These are phyloP conservation scores for Nysson spinosus DNA, from an alignment of 2,888 invertebrate species.

Conservation along the genomic window DNA sequence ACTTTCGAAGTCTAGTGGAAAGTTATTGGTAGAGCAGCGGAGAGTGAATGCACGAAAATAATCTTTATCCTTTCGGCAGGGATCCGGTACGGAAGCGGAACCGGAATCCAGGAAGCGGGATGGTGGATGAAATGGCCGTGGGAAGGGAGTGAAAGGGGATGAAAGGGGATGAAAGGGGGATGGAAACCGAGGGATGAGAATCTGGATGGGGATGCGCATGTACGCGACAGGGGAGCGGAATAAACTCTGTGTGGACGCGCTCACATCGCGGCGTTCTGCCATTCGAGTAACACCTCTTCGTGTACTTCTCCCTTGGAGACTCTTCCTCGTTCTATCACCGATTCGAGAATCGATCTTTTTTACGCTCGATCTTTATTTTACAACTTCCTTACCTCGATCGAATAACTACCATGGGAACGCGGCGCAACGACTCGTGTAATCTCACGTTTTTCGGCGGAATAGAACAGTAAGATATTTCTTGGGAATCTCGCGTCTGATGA, in stretches of 20 bases:
- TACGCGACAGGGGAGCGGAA: conserved; percentile 57
- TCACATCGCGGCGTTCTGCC: conserved; percentile 69
- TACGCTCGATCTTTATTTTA: no score
- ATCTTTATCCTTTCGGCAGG: conserved; percentile 56
- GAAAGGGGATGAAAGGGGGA: conserved; percentile 13
- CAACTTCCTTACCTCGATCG: not conserved
- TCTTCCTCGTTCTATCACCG: no score
- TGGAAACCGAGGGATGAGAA: conserved; percentile 21
- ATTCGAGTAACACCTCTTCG: conserved; percentile 58
- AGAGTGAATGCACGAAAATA: conserved; percentile 53
- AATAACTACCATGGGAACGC: no score
- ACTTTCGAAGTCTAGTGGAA: not conserved
- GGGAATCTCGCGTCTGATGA: conserved; percentile 26
- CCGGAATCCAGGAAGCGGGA: conserved; percentile 46
- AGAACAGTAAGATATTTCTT: no score
- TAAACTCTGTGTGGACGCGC: conserved; percentile 58
- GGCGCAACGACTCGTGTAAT: no score
- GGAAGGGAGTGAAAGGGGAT: conserved; percentile 17
- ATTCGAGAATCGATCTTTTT: no score
- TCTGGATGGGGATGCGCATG: conserved; percentile 53
- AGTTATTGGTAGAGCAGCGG: conserved; percentile 1
- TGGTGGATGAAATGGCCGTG: conserved; percentile 2
- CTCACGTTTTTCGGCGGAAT: no score
- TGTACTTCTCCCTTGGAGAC: conserved; percentile 29
- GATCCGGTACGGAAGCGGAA: conserved; percentile 61